These are phyloP conservation scores for Eulithis testata DNA, from an alignment of 2,888 invertebrate genomes.

Conservation along the genomic window DNA sequence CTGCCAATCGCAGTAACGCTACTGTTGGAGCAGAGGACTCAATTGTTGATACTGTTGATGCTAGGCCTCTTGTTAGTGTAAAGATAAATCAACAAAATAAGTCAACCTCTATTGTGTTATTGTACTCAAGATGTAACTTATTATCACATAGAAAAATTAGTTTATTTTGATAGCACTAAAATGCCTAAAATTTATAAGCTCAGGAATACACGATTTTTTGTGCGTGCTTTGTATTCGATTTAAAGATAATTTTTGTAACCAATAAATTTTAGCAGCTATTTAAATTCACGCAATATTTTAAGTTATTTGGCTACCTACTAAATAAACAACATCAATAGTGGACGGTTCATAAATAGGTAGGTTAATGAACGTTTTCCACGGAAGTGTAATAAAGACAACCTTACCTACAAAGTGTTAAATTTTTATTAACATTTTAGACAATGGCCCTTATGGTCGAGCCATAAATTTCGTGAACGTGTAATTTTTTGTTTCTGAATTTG, in stretches of 20 bases:
- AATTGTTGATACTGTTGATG: constrained; percentile 1
- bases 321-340: constrained; percentile 38
- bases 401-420: constrained; percentile 68
- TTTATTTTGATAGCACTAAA: too few species aligned
- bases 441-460: constrained; percentile 65
- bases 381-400: constrained; percentile 63
- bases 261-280: constrained; percentile 35
- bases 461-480: constrained; percentile 72
- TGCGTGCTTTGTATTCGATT: constrained; percentile 26
- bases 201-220: constrained; percentile 33
- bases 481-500: constrained; percentile 70
- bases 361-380: constrained; percentile 52
- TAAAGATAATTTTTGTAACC: constrained; percentile 18
- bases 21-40: constrained; percentile 16
- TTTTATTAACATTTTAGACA: constrained; percentile 71
- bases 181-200: constrained; percentile 31
- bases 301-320: constrained; percentile 48
- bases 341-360: constrained; percentile 48
- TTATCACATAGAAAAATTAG: too few species aligned
- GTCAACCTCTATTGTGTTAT: too few species aligned
- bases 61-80: neutral
- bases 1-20: constrained; percentile 36
- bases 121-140: too few species aligned
- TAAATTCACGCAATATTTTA: constrained; percentile 40
- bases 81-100: too few species aligned